These are phyloP conservation scores for Orthonyx spaldingii DNA, from an alignment of 2,113 vertebrate genomes.

Conservation along the genomic window DNA sequence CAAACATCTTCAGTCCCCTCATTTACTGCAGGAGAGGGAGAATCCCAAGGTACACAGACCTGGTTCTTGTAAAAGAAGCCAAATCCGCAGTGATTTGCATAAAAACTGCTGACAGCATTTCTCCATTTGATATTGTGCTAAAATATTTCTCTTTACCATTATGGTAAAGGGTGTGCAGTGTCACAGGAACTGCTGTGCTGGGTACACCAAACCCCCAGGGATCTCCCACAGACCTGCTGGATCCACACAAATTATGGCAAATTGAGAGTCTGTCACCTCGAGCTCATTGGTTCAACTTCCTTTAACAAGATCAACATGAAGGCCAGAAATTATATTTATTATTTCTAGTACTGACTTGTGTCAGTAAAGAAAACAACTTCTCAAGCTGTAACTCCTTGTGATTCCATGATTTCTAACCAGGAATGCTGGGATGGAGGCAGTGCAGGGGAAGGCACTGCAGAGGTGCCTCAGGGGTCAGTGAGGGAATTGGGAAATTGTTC, in stretches of 20 bases:
- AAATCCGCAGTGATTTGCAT: conserved; percentile 47
- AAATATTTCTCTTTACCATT: conserved; percentile 50
- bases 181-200: conserved; percentile 8
- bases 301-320: neutral
- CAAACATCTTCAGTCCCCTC: conserved; percentile 2
- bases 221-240: conserved; percentile 36
- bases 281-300: neutral
- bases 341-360: neutral
- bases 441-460: neutral
- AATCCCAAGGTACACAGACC: neutral
- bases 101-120: conserved; percentile 51
- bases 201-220: neutral
- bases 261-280: conserved; percentile 24
- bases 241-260: neutral
- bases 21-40: neutral
- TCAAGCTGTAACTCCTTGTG: neutral
- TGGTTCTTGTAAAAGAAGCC: conserved; percentile 9
- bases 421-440: neutral
- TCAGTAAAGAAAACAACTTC: conserved; percentile 22
- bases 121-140: conserved; percentile 51
- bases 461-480: neutral
- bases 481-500: conserved; percentile 22
- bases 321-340: conserved; percentile 10
- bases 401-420: neutral
- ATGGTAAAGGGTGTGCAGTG: neutral